A percentile compares a stretch with the other conserved stretches of the same genome.
These are phyloP conservation scores for Thereva nobilitata DNA, from an alignment of 2,888 invertebrate species.

Conservation along the genomic window DNA sequence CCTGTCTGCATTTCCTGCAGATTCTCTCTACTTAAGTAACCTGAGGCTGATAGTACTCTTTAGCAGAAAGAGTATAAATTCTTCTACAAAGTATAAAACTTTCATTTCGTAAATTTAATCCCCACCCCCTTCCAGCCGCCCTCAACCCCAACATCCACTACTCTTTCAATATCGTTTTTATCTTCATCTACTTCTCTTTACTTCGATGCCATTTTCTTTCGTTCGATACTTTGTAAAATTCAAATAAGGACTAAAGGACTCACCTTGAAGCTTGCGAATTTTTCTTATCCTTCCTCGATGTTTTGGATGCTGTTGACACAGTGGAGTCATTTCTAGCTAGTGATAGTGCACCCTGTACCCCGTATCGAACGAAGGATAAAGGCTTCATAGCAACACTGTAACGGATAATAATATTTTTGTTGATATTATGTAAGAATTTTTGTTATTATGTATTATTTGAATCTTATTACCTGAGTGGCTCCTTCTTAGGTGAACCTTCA, in stretches of 20 bases:
- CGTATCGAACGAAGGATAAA: conserved; percentile 56
- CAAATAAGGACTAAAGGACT: conserved; percentile 33
- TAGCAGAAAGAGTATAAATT: no score
- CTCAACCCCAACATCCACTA: no score
- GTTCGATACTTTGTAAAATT: no score
- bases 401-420: neutral
- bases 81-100: no score
- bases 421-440: neutral
- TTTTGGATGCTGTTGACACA: conserved; percentile 63
- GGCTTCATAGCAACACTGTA: conserved; percentile 69
- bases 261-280: conserved; percentile 59
- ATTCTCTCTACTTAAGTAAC: no score
- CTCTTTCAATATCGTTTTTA: no score
- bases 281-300: conserved; percentile 59
- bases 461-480: conserved; percentile 53
- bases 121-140: no score
- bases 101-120: no score
- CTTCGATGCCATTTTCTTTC: no score
- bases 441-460: neutral
- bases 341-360: conserved; percentile 58
- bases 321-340: conserved; percentile 61
- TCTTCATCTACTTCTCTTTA: no score
- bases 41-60: no score
- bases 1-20: no score
- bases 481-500: conserved; percentile 54